These are phyloP conservation scores for Stegodyphus mimosarum DNA, from an alignment of 1,140 invertebrate genomes.

Conservation along the genomic window DNA sequence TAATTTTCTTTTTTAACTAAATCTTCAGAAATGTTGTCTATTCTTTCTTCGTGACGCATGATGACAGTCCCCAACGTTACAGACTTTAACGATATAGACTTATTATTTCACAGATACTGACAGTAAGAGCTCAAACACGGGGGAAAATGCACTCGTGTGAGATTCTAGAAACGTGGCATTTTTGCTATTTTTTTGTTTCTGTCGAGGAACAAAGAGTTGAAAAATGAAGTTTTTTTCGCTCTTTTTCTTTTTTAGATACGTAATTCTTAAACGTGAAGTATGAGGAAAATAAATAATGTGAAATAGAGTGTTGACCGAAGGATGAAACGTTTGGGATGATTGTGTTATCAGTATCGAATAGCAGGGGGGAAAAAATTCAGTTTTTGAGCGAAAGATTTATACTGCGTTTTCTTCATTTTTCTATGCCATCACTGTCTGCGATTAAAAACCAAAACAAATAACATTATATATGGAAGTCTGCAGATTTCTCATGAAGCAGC, in stretches of 20 bases:
- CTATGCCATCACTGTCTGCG: background rate
- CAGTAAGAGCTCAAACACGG: too few relatives aligned
- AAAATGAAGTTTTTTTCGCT: constrained; percentile 21
- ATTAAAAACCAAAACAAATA: background rate
- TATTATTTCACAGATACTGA: constrained; percentile 36
- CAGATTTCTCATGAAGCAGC: too few relatives aligned
- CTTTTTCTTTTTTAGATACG: background rate
- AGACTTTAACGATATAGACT: constrained; percentile 29
- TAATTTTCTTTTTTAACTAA: constrained; percentile 53
- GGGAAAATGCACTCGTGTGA: too few relatives aligned
- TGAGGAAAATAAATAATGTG: constrained; percentile 25
- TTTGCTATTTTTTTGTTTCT: too few relatives aligned
- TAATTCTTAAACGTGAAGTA: constrained; percentile 34
- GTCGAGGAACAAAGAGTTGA: constrained; percentile 18
- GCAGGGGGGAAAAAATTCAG: constrained; percentile 31
- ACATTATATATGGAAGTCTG: too few relatives aligned
- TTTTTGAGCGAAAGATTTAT: constrained; percentile 38
- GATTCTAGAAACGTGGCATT: too few relatives aligned
- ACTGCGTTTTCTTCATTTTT: constrained; percentile 10
- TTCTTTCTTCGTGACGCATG: constrained; percentile 38
- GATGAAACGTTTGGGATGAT: constrained; percentile 28
- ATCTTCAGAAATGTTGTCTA: constrained; percentile 54
- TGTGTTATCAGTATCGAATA: constrained; percentile 44
- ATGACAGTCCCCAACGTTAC: constrained; percentile 25
- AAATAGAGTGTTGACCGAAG: constrained; percentile 46